Evolutionary conservation across 2,797 vertebrate species (phyloP).

Genomic region (Chelonia mydas): DNA sequence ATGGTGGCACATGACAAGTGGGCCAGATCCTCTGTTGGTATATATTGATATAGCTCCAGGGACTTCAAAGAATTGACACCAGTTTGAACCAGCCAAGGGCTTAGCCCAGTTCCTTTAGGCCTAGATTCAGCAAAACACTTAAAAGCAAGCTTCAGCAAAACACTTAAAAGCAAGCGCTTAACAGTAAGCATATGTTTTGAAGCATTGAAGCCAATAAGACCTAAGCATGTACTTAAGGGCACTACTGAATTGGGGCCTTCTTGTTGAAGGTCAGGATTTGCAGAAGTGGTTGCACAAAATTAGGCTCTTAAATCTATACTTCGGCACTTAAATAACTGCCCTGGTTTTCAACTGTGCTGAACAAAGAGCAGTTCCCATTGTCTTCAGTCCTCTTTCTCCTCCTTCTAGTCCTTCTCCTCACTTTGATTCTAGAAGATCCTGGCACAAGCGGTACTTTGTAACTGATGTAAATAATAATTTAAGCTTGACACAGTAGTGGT

Average conservation of each 20-base stretch:
- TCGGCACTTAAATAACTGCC: neutral
- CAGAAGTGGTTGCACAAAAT: neutral
- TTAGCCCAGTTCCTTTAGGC: neutral
- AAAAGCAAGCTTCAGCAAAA: neutral
- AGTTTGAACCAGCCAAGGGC: neutral
- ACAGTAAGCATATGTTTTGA: neutral
- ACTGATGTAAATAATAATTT: slow-evolving; percentile 31
- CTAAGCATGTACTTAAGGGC: neutral
- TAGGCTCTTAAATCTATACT: fast-evolving
- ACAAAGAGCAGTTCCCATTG: slow-evolving; percentile 37
- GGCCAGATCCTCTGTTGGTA: neutral
- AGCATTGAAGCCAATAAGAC: neutral
- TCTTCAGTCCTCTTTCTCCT: neutral
- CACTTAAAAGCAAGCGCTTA: neutral
- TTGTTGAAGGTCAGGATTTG: neutral
- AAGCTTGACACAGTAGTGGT: slow-evolving; percentile 43
- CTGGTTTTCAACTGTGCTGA: neutral
- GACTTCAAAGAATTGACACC: neutral
- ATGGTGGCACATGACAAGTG: neutral
- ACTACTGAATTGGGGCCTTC: neutral
- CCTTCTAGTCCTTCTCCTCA: neutral
- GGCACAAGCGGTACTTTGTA: slow-evolving; percentile 28
- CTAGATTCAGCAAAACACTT: neutral
- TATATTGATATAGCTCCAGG: neutral
- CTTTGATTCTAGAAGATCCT: slow-evolving; percentile 21